Base-by-base conservation (phyloP, 2,113 vertebrate genomes). In the Ifrita kowaldi region DNA sequence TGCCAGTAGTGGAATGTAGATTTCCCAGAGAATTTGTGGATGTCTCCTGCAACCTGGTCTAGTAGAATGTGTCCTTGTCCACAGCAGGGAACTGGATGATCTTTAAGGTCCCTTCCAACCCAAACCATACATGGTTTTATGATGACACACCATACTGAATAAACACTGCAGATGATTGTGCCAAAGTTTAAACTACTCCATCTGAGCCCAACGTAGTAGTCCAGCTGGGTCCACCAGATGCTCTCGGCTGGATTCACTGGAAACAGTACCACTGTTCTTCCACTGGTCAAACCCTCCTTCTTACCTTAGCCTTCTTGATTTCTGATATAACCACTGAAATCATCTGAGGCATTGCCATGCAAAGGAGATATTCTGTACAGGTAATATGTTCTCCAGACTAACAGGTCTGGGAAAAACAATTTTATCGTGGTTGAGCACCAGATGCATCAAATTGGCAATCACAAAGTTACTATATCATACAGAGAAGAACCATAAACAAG, bases 191-290 rank as follows among this genome's bases (percentile, higher is more conserved):
- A 93, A 47, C 44, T 67, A 76, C 8, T 91, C 69, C 57, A 83
- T 69, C 91, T 85, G 53, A 69, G 57, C 42, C 47, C 30, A 95
- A 19, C 16, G 44, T 5, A 79, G 22, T 30, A 35, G 35, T 42
- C 46, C 87, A 96, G 69, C 77, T 93, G 77, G 20, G 74, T 89
- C 50, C 46, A 49, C 74, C 87, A 95, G 78, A 79, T 87, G 93
- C 37, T 91, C 57, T 82, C 69, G 0, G 57, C 41, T 85, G 78
- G 44, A 93, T 87, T 91, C 53, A 68, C 56, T 89, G 37, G 53
- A 84, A 79, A 41, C 20, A 78, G 26, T 16, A 59, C 12, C 47
- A 46, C 27, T 88, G 28, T 13, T 78, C 35, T 47, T 81, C 18
- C 52, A 73, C 13, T 35, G 28, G 49, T 82, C 52, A 85, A 84